These are phyloP conservation scores for Lepas anatifera DNA, from an alignment of 2,888 invertebrate genomes.

Conservation along the genomic window DNA sequence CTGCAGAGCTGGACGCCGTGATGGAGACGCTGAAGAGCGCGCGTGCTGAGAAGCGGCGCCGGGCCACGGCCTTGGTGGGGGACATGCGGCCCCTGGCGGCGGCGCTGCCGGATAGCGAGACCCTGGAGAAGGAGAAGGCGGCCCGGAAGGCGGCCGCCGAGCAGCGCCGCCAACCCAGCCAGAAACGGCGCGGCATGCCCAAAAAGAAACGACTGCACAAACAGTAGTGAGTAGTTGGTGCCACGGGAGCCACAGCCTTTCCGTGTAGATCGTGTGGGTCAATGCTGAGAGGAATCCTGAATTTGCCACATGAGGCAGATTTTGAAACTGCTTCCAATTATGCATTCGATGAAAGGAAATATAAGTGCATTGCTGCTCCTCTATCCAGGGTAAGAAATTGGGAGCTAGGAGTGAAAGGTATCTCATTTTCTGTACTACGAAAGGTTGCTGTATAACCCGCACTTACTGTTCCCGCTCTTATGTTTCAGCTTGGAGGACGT, in stretches of 20 bases:
- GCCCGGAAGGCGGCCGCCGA: background rate
- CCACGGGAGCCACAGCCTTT: too few relatives aligned
- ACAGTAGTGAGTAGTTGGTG: background rate
- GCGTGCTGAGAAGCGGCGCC: conserved; percentile 10
- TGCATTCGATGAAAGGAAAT: too few relatives aligned
- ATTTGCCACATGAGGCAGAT: too few relatives aligned
- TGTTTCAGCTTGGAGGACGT: background rate
- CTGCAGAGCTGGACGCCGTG: conserved; percentile 4
- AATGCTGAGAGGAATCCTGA: too few relatives aligned
- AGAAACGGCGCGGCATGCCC: conserved; percentile 7
- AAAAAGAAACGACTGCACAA: background rate
- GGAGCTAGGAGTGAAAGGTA: too few relatives aligned
- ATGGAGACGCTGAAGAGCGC: background rate
- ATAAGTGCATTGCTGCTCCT: too few relatives aligned
- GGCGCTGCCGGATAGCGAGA: conserved; percentile 10
- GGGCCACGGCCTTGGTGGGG: conserved; percentile 14
- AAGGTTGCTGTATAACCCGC: too few relatives aligned
- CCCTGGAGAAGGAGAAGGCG: background rate
- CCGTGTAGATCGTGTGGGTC: too few relatives aligned
- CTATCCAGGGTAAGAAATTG: too few relatives aligned
- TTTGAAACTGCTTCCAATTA: too few relatives aligned
- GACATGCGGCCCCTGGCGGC: conserved; percentile 15
- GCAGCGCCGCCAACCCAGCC: conserved; percentile 12
- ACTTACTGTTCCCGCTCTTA: background rate
- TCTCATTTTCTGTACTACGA: too few relatives aligned